These are phyloP conservation scores for Wasmannia auropunctata DNA, from an alignment of 1,140 invertebrate genomes.

Conservation along the genomic window DNA sequence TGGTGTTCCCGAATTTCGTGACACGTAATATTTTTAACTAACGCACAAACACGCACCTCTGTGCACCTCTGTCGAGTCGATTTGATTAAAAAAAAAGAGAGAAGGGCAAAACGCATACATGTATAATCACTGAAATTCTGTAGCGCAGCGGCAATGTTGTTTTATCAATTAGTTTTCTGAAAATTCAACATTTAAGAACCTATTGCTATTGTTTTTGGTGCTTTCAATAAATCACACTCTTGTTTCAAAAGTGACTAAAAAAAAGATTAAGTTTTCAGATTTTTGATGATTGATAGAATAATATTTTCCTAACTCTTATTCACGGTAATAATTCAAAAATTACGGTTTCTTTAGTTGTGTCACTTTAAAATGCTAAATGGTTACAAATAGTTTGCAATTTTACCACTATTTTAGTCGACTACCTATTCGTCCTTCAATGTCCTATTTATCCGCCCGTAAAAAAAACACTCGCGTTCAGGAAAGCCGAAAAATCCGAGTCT, in stretches of 20 bases:
- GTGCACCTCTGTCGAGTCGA: background rate
- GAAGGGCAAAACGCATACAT: background rate
- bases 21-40: constrained; percentile 37
- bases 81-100: constrained; percentile 15
- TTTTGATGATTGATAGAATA: too few relatives aligned
- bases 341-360: too few relatives aligned
- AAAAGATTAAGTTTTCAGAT: too few relatives aligned
- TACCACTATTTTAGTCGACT: background rate
- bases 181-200: background rate
- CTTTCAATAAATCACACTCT: background rate
- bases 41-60: background rate
- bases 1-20: constrained; percentile 24
- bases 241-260: too few relatives aligned
- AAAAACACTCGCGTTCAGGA: background rate
- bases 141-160: background rate
- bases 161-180: background rate
- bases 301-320: too few relatives aligned
- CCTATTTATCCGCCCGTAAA: background rate
- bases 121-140: background rate
- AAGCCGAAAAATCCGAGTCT: constrained; percentile 25
- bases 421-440: background rate
- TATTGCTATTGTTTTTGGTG: background rate
- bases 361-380: background rate
- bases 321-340: too few relatives aligned
- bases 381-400: background rate